A percentile compares a stretch with the other conserved stretches of the same genome.
These are phyloP conservation scores for pig (Sus scrofa) DNA, from an alignment of 2,113 vertebrate species.

Conservation along the genomic window DNA sequence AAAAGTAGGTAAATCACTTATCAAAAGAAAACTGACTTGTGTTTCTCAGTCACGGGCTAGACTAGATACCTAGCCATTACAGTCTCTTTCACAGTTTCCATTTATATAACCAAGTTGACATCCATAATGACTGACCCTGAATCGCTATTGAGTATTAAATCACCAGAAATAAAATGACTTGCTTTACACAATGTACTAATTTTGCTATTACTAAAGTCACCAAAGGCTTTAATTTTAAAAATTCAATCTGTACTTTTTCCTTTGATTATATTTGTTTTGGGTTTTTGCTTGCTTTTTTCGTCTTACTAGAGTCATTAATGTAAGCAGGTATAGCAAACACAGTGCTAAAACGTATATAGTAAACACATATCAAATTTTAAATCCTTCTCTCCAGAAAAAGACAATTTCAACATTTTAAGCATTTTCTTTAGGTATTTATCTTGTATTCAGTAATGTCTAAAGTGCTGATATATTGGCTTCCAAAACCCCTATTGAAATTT, in stretches of 20 bases:
- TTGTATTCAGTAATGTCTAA: background rate
- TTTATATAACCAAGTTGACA: constrained; percentile 10
- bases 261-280: background rate
- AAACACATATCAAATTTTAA: background rate
- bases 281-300: background rate
- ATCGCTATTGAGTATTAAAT: background rate
- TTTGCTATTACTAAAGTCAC: constrained; percentile 13
- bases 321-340: background rate
- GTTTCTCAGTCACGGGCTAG: background rate
- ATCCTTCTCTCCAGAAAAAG: background rate
- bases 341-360: background rate
- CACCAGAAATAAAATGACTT: constrained; percentile 41
- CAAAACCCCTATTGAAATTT: background rate
- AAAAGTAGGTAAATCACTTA: constrained; percentile 18
- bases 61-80: background rate
- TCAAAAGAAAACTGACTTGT: background rate
- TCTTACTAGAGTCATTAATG: background rate
- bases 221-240: background rate
- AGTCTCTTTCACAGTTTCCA: background rate
- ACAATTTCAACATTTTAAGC: background rate
- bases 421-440: background rate
- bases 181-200: background rate
- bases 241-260: background rate
- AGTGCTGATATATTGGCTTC: background rate
- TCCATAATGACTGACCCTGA: constrained; percentile 1